Percentiles rank a stretch among this genome's conserved stretches.
These are phyloP conservation scores for Eupithecia subumbrata DNA, from an alignment of 2,888 invertebrate species.

Conservation along the genomic window DNA sequence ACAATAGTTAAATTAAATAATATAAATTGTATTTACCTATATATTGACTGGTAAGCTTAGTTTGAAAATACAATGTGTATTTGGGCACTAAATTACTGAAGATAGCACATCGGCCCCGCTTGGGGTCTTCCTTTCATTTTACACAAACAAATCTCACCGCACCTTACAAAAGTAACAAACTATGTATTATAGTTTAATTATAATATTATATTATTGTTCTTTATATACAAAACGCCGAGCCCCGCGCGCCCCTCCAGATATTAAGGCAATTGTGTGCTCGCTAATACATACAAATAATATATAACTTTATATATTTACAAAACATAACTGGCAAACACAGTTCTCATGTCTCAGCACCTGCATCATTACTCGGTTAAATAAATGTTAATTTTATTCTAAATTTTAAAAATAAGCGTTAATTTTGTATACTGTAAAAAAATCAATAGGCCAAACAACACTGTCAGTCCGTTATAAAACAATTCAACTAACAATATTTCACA, in stretches of 20 bases:
- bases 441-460: constrained; percentile 67
- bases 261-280: constrained; percentile 74
- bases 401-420: constrained; percentile 53
- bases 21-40: constrained; percentile 80
- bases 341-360: constrained; percentile 68
- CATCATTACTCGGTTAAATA: constrained; percentile 70
- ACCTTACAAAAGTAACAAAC: constrained; percentile 80
- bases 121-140: constrained; percentile 62
- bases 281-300: constrained; percentile 68
- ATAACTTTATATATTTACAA: constrained; percentile 77
- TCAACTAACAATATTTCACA: constrained; percentile 67
- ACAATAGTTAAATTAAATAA: constrained; percentile 81
- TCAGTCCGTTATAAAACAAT: constrained; percentile 65
- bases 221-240: constrained; percentile 77
- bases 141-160: constrained; percentile 68
- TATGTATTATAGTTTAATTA: constrained; percentile 70
- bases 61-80: constrained; percentile 78
- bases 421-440: constrained; percentile 56
- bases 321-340: constrained; percentile 72
- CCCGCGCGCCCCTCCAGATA: constrained; percentile 67
- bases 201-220: constrained; percentile 76
- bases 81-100: constrained; percentile 76
- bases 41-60: constrained; percentile 82
- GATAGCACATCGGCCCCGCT: constrained; percentile 73
- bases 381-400: constrained; percentile 67